These are phyloP conservation scores for Hylaeus volcanicus DNA, from an alignment of 1,140 invertebrate species.

Conservation along the genomic window DNA sequence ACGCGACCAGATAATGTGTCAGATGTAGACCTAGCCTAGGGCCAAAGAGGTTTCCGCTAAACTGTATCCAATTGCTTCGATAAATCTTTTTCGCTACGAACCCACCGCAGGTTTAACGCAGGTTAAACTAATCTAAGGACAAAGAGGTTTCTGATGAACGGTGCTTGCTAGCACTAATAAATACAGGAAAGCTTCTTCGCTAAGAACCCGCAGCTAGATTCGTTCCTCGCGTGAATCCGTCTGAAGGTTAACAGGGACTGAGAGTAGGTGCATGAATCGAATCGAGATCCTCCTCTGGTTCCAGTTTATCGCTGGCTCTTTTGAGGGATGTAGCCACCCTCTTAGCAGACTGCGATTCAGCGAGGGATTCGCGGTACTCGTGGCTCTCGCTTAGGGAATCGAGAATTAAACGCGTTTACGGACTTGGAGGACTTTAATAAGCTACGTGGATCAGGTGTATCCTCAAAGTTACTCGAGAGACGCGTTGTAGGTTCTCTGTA, in stretches of 20 bases:
- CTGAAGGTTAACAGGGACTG: background rate
- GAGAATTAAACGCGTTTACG: slow-evolving; percentile 14
- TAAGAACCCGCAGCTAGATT: background rate
- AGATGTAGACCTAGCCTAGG: background rate
- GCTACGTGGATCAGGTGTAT: background rate
- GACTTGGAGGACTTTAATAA: slow-evolving; percentile 24
- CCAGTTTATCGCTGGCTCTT: slow-evolving; percentile 13
- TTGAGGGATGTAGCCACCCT: background rate
- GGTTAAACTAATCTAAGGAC: too few relatives aligned
- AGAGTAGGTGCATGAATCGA: background rate
- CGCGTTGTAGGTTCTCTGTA: background rate
- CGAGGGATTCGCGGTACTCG: background rate
- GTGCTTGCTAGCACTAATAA: too few relatives aligned
- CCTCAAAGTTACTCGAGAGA: background rate
- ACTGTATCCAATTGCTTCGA: background rate
- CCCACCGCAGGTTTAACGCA: too few relatives aligned
- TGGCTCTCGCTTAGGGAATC: background rate
- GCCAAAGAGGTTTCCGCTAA: background rate
- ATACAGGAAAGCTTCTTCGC: too few relatives aligned
- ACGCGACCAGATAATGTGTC: background rate
- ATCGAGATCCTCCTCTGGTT: background rate
- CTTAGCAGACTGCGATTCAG: slow-evolving; percentile 9
- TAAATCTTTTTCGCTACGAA: background rate
- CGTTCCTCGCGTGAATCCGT: background rate
- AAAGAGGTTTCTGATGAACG: too few relatives aligned